These are phyloP conservation scores for Argyresthia albistria DNA, from an alignment of 2,888 invertebrate species.

Conservation along the genomic window DNA sequence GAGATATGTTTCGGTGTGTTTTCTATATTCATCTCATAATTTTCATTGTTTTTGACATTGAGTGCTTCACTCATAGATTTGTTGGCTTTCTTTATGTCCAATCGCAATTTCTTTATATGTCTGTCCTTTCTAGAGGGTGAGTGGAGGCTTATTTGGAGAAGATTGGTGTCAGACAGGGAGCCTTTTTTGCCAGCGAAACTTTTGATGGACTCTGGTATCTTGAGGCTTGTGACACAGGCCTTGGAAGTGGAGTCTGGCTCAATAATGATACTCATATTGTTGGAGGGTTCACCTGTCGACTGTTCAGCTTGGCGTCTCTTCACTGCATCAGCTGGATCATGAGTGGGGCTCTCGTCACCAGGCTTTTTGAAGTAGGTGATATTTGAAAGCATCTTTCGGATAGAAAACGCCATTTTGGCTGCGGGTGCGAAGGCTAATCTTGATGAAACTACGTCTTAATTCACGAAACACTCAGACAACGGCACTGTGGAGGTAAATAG, in stretches of 20 bases:
- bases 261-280: conserved; percentile 27
- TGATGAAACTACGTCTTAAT: background rate
- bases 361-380: conserved; percentile 53
- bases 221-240: conserved; percentile 27
- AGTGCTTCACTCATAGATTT: conserved; percentile 33
- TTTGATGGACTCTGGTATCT: conserved; percentile 33
- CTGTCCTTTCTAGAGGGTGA: conserved; percentile 17
- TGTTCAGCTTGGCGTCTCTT: conserved; percentile 10
- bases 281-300: conserved; percentile 17
- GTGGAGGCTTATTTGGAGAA: conserved; percentile 23
- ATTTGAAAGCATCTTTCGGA: conserved; percentile 56
- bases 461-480: background rate
- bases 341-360: conserved; percentile 24
- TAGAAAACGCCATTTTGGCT: conserved; percentile 52
- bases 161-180: conserved; percentile 51
- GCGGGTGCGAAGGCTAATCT: background rate
- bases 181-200: conserved; percentile 36
- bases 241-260: conserved; percentile 51
- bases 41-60: conserved; percentile 12
- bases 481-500: background rate
- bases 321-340: conserved; percentile 9
- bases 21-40: conserved; percentile 25
- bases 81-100: conserved; percentile 48
- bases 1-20: conserved; percentile 56
- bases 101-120: conserved; percentile 37